A percentile compares a stretch with the other conserved stretches of the same genome.
Conservation (phyloP, 2,888 invertebrate species). For the Drosophila meridionalis region DNA sequence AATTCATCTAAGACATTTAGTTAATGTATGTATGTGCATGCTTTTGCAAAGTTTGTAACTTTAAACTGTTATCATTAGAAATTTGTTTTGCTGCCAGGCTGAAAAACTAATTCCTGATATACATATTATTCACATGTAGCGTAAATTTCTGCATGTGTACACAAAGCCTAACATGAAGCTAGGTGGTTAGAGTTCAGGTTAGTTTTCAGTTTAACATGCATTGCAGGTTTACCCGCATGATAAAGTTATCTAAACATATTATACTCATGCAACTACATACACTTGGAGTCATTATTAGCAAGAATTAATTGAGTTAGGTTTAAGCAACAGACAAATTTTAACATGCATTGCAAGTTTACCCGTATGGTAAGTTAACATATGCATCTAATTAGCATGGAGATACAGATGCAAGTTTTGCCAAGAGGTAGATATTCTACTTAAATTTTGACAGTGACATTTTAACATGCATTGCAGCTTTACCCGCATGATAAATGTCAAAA, state of each 20-base stretch:
- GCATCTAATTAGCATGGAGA: not conserved
- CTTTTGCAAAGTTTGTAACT: conserved; percentile 65
- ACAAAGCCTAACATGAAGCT: not conserved
- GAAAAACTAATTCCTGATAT: conserved; percentile 38
- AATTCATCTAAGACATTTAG: conserved; percentile 18
- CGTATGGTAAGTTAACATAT: not conserved
- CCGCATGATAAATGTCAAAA: not conserved
- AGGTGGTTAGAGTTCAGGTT: not conserved
- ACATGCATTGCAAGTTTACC: conserved; percentile 1
- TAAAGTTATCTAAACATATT: not conserved
- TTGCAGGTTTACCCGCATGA: not conserved
- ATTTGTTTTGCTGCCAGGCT: conserved; percentile 31
- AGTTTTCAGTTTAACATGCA: conserved; percentile 3
- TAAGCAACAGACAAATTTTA: not conserved
- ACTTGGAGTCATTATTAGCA: not conserved
- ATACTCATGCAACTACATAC: not conserved
- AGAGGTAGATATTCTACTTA: not conserved
- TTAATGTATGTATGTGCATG: conserved; percentile 39
- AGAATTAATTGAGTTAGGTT: not conserved
- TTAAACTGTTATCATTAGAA: conserved; percentile 55
- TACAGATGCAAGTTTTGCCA: not conserved
- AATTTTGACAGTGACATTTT: not conserved
- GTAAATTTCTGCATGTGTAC: conserved; percentile 16
- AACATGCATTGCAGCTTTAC: not conserved
- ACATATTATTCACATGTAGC: conserved; percentile 19